A percentile compares a stretch with the other conserved stretches of the same genome.
These are phyloP conservation scores for Progne subis DNA, from an alignment of 2,113 vertebrate species.

Conservation along the genomic window DNA sequence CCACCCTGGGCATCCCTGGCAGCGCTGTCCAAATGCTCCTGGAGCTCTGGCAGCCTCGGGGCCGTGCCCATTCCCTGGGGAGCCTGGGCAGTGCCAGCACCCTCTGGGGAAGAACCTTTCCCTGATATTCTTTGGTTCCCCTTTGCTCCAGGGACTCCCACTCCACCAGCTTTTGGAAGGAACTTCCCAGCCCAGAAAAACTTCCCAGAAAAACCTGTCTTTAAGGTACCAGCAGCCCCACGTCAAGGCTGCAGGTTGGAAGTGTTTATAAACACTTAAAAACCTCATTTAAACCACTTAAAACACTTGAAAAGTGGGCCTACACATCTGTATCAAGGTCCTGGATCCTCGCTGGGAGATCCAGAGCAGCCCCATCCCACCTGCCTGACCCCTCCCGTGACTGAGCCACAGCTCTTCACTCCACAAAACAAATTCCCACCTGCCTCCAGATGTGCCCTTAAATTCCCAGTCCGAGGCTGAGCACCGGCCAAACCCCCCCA, in stretches of 20 bases:
- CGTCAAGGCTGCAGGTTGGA: fast-evolving
- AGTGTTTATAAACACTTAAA: neutral
- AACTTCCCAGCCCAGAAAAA: neutral
- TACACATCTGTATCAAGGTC: fast-evolving
- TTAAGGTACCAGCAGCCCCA: neutral
- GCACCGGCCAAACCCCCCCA: neutral
- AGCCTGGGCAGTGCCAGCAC: neutral
- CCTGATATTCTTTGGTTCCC: neutral
- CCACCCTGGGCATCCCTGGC: neutral
- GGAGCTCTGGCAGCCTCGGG: neutral
- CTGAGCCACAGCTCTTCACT: neutral
- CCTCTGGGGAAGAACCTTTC: neutral
- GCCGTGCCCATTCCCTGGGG: neutral
- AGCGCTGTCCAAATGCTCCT: neutral
- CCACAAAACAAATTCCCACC: neutral
- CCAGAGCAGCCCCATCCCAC: neutral
- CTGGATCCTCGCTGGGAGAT: fast-evolving
- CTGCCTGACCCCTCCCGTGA: neutral
- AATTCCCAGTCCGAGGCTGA: neutral
- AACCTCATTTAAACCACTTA: neutral
- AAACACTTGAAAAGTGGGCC: neutral
- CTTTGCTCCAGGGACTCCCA: neutral
- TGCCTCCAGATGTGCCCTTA: fast-evolving
- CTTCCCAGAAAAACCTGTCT: neutral
- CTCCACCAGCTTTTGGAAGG: neutral